Percentiles rank a stretch among this genome's conserved stretches.
These are phyloP conservation scores for Denticeps clupeoides DNA, from an alignment of 2,797 vertebrate species.

Conservation along the genomic window DNA sequence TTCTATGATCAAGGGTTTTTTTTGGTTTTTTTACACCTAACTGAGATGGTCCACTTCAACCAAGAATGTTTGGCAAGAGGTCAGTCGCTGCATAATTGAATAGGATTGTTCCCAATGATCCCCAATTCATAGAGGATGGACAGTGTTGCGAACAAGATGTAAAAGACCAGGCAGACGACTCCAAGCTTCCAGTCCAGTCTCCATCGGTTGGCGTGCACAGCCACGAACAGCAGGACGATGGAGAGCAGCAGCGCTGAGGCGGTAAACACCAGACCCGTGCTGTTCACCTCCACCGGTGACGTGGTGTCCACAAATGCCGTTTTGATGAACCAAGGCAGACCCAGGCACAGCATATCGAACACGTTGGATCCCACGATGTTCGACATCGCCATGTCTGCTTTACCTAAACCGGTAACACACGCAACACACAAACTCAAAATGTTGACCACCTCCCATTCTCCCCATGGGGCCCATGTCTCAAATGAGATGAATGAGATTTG, in stretches of 20 bases:
- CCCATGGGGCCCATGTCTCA: constrained; percentile 65
- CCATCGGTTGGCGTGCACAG: constrained; percentile 83
- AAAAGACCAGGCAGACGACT: constrained; percentile 67
- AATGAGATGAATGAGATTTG: too few relatives aligned
- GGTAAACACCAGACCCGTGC: constrained; percentile 77
- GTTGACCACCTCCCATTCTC: constrained; percentile 73
- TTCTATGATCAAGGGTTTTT: too few relatives aligned
- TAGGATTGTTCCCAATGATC: constrained; percentile 81
- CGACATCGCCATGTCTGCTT: constrained; percentile 97
- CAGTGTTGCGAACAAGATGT: constrained; percentile 72
- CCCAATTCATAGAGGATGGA: constrained; percentile 90
- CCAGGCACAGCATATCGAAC: constrained; percentile 93
- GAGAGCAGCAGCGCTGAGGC: constrained; percentile 79
- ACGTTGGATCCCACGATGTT: constrained; percentile 97
- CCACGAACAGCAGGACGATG: constrained; percentile 76
- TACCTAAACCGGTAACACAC: too few relatives aligned
- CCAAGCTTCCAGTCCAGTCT: constrained; percentile 88
- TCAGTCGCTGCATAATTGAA: constrained; percentile 68
- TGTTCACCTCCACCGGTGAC: constrained; percentile 79
- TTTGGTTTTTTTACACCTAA: too few relatives aligned
- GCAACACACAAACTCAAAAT: neutral
- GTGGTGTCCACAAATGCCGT: constrained; percentile 75
- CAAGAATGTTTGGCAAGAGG: neutral
- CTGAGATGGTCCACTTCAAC: neutral
- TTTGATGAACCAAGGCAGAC: constrained; percentile 91